Base-by-base conservation (phyloP, 2,888 invertebrate species). In the Acleris emargana region DNA sequence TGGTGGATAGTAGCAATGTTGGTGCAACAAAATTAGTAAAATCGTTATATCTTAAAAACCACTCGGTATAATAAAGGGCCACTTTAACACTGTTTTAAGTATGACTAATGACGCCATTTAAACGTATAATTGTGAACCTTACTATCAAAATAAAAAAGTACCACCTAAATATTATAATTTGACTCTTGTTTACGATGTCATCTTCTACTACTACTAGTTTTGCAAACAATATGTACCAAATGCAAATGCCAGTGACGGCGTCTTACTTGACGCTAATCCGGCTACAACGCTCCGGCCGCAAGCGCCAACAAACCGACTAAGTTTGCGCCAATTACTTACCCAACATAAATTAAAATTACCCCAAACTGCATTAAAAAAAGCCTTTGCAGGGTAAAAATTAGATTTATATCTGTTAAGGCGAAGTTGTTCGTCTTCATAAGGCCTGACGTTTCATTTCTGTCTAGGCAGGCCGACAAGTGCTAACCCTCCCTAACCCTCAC, bases 351-450 rank as follows among this genome's bases (percentile, higher is more conserved):
- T 84, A 86, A 79, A 79, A 82, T 85, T 84, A 86, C 78, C 79
- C 76, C 78, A 76, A 79, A 81, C 80, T 74, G 71, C 67, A 80
- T 81, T 83, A 80, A 84, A 86, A 42, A 87, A 86, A 88, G 83
- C 81, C 77, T 82, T 79, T 78, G 74, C 76, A 73, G 80, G 81
- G 84, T 84, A 85, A 84, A 83, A 86, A 83, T 81, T 79, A 88
- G 86, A 91, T 90, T 91, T 89, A 91, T 91, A 89, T 85, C 88
- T 88, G 89, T 90, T 91, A 89, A 86, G 85, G 83, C 77, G 73
- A 86, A 88, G 91, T 87, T 91, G 89, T 91, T 89, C 89, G 86
- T 91, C 91, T 91, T 92, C 88, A 89, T 91, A 88, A 91, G 83
- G 81, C 82, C 80, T 86, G 90, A 88, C 90, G 84, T 90, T 90